Conservation (phyloP, 2,797 vertebrate species). For the Paramormyrops hopkinsi region DNA sequence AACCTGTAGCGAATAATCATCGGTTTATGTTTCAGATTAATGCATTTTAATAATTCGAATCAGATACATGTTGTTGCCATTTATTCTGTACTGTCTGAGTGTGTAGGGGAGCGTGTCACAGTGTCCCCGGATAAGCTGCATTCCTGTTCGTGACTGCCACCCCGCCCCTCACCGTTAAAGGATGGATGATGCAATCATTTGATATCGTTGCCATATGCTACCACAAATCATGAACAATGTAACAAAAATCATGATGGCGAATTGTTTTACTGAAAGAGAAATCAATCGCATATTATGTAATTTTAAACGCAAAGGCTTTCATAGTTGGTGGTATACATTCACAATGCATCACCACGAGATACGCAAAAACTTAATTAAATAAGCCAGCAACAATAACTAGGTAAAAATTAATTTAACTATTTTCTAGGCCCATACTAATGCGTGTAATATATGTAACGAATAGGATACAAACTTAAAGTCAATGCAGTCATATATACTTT, state of each 20-base stretch:
- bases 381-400: neutral
- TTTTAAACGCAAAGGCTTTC: neutral
- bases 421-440: neutral
- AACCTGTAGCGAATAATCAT: neutral
- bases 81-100: neutral
- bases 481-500: neutral
- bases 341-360: neutral
- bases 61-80: neutral
- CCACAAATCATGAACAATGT: neutral
- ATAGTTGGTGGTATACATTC: neutral
- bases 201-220: neutral
- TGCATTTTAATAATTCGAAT: neutral
- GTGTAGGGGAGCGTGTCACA: neutral
- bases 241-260: neutral
- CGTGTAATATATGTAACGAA: neutral
- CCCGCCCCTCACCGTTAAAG: neutral
- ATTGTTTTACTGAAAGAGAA: neutral
- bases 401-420: neutral
- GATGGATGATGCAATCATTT: slow-evolving; percentile 9
- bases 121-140: neutral
- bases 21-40: neutral
- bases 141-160: neutral
- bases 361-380: neutral
- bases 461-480: neutral
- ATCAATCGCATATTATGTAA: neutral